These are phyloP conservation scores for Cheilosia variabilis DNA, from an alignment of 2,888 invertebrate species.

Conservation along the genomic window DNA sequence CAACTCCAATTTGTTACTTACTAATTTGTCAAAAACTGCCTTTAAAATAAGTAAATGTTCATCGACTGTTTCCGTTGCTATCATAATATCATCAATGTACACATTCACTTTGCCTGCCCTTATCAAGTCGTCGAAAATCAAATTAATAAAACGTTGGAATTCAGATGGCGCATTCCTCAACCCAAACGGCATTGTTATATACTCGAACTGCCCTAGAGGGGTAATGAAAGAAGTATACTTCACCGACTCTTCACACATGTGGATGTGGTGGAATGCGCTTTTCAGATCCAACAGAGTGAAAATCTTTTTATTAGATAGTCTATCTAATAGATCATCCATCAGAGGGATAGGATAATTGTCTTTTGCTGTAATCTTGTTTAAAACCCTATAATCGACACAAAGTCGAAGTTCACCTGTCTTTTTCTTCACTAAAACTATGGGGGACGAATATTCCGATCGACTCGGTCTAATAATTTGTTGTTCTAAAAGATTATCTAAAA, in stretches of 20 bases:
- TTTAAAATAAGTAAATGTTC: not conserved
- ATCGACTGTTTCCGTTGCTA: not conserved
- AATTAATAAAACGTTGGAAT: no score
- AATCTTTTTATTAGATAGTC: slow-evolving; percentile 30
- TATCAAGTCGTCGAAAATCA: not conserved
- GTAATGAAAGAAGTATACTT: no score
- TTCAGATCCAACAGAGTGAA: slow-evolving; percentile 52
- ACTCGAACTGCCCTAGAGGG: not conserved
- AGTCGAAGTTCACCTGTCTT: slow-evolving; percentile 4
- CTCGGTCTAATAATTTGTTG: slow-evolving; percentile 10
- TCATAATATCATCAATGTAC: not conserved
- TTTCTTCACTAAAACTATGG: slow-evolving; percentile 12
- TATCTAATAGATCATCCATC: slow-evolving; percentile 4
- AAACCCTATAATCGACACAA: slow-evolving; percentile 36
- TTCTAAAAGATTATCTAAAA: not conserved
- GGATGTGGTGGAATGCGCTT: slow-evolving; percentile 12
- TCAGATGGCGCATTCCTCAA: no score
- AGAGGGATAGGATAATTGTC: not conserved
- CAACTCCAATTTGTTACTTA: not conserved
- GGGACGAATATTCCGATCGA: slow-evolving; percentile 4
- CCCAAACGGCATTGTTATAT: no score
- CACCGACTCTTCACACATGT: not conserved
- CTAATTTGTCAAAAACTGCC: not conserved
- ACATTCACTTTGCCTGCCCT: not conserved
- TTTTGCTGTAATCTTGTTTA: slow-evolving; percentile 60